These are phyloP conservation scores for Anthoscopus minutus DNA, from an alignment of 2,113 vertebrate genomes.

Conservation along the genomic window DNA sequence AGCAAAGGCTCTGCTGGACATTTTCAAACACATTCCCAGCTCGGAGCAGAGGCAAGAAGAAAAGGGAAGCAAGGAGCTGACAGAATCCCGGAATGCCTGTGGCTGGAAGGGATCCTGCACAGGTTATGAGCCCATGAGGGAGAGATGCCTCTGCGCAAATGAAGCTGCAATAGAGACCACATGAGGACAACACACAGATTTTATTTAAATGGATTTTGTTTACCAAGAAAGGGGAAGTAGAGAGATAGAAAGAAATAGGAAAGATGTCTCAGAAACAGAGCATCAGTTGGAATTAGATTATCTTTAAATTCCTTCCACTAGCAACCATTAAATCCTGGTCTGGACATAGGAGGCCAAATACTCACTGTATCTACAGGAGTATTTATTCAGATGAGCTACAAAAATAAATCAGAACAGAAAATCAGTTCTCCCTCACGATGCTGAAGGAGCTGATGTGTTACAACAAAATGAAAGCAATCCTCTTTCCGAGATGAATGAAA, in stretches of 20 bases:
- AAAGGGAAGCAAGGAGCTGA: background rate
- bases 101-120: background rate
- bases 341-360: background rate
- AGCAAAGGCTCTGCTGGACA: background rate
- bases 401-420: background rate
- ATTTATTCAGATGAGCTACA: background rate
- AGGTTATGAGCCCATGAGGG: rapidly evolving
- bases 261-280: background rate
- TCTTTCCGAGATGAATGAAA: background rate
- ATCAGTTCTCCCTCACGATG: background rate
- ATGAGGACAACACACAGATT: background rate
- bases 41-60: background rate
- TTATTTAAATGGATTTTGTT: background rate
- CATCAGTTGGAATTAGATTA: background rate
- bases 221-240: background rate
- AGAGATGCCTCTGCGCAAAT: background rate
- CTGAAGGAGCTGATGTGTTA: background rate
- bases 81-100: background rate
- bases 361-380: background rate
- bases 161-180: background rate
- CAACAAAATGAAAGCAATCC: background rate
- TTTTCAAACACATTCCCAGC: background rate
- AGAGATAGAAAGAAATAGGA: background rate
- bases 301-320: background rate
- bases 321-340: background rate